Percentiles rank a stretch among this genome's conserved stretches.
These are phyloP conservation scores for Norana najaformis DNA, from an alignment of 2,888 invertebrate genomes.

Conservation along the genomic window DNA sequence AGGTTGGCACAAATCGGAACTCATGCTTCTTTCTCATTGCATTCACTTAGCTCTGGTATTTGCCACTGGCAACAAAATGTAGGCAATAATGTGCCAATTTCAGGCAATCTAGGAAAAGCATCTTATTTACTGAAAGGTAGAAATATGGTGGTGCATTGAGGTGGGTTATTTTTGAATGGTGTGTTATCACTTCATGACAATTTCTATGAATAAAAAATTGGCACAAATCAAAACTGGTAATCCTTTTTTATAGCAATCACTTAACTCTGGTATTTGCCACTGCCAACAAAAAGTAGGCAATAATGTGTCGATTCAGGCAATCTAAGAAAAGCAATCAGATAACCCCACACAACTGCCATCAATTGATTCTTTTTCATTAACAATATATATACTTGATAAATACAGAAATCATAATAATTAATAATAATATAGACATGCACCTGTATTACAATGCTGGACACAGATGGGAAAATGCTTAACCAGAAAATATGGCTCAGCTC, in stretches of 20 bases:
- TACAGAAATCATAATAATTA: no score
- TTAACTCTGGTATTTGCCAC: no score
- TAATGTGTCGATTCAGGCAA: no score
- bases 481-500: not conserved
- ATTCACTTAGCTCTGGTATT: not conserved
- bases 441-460: not conserved
- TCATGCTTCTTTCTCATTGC: not conserved
- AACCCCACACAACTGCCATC: no score
- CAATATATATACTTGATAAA: no score
- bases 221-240: not conserved
- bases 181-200: not conserved
- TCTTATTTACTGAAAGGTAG: not conserved
- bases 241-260: no score
- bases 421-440: no score
- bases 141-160: not conserved
- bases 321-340: no score
- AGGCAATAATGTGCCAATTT: not conserved
- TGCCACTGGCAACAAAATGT: not conserved
- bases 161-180: not conserved
- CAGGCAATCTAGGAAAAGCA: not conserved
- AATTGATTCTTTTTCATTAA: no score
- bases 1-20: not conserved
- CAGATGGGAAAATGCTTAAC: not conserved
- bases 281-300: no score
- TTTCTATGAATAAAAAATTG: no score